Conservation (phyloP, 2,797 vertebrate genomes). For the Adelosebastes latens region DNA sequence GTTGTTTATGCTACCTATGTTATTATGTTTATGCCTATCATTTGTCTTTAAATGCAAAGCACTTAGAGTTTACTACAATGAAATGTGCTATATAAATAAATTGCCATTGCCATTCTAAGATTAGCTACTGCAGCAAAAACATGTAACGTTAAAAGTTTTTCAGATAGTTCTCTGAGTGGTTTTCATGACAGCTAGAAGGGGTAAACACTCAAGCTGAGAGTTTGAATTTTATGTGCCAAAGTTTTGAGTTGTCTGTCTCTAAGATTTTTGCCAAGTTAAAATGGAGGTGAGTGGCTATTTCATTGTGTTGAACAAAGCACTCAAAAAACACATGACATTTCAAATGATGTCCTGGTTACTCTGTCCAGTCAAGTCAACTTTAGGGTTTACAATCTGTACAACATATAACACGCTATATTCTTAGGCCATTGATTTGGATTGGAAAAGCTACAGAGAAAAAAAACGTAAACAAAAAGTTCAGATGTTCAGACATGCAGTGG, state of each 20-base stretch:
- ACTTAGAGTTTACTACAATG: no score
- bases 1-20: no score
- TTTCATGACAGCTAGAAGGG: background rate
- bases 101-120: background rate
- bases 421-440: background rate
- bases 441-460: background rate
- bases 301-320: background rate
- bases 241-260: background rate
- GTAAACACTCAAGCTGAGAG: background rate
- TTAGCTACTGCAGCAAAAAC: background rate
- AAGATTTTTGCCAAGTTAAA: background rate
- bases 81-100: no score
- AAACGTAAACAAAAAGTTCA: background rate
- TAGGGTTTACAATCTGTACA: background rate
- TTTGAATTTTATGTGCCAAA: background rate
- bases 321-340: background rate
- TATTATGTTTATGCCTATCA: no score
- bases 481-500: background rate
- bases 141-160: background rate
- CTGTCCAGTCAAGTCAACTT: background rate
- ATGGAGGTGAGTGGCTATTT: background rate
- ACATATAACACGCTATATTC: background rate
- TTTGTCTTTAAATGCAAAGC: no score
- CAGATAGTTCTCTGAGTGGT: background rate
- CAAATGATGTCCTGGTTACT: constrained; percentile 1